Evolutionary conservation across 2,797 vertebrate species (phyloP).

Genomic region (Cirrhinus molitorella): DNA sequence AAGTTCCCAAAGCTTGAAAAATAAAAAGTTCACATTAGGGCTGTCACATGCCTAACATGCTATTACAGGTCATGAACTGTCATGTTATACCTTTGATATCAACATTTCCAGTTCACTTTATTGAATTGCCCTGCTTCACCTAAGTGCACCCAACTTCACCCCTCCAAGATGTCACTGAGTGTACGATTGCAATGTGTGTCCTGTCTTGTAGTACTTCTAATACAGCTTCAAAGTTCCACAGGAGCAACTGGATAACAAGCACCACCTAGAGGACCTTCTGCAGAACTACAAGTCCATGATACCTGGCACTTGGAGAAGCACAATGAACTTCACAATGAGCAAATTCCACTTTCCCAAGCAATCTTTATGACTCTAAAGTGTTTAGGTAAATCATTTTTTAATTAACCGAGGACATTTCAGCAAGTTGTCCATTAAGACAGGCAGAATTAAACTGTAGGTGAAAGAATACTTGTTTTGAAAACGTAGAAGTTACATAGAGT

Average conservation of each 20-base stretch:
- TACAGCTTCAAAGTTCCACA: conserved; percentile 7
- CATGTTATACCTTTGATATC: conserved; percentile 19
- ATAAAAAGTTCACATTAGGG: conserved; percentile 16
- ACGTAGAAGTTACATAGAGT: background rate
- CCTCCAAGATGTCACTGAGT: conserved; percentile 40
- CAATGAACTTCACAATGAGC: conserved; percentile 10
- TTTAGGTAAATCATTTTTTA: background rate
- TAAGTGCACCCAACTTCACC: background rate
- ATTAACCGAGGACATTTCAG: background rate
- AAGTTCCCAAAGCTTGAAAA: conserved; percentile 8
- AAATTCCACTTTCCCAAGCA: background rate
- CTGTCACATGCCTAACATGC: conserved; percentile 38
- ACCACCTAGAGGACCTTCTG: conserved; percentile 67
- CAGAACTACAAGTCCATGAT: conserved; percentile 36
- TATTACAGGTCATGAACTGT: conserved; percentile 16
- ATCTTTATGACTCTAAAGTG: background rate
- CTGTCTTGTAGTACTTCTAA: conserved; percentile 32
- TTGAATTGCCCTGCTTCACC: background rate
- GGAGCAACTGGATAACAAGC: conserved; percentile 60
- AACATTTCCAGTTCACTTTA: background rate
- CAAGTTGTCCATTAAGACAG: background rate
- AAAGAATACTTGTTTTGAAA: background rate
- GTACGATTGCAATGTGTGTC: conserved; percentile 38
- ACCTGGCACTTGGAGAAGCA: background rate
- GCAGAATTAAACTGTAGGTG: background rate